Evolutionary conservation across 1,140 invertebrate species (phyloP).

Genomic region (Harlomillsia oculata): DNA sequence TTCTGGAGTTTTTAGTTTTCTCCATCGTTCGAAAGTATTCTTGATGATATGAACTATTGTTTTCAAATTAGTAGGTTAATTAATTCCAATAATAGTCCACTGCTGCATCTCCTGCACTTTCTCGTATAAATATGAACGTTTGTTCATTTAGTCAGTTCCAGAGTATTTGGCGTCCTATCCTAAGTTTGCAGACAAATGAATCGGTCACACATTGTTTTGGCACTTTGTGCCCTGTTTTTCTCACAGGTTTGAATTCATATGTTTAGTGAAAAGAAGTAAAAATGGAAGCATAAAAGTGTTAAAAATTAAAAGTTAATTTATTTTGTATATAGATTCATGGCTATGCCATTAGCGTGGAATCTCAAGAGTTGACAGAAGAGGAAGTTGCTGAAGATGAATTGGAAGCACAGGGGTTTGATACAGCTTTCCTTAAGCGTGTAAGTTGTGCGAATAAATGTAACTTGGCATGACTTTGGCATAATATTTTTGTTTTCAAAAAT

Average conservation of each 20-base stretch:
- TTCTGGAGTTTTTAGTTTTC: no score
- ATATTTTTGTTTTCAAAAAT: not conserved
- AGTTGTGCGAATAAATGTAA: not conserved
- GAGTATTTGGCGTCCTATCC: no score
- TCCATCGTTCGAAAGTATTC: not conserved
- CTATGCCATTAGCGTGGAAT: no score
- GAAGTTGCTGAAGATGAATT: not conserved
- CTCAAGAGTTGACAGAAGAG: not conserved
- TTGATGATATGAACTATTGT: not conserved
- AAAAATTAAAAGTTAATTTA: not conserved
- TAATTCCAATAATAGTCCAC: not conserved
- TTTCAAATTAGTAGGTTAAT: not conserved
- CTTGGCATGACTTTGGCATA: not conserved
- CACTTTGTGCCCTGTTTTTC: not conserved
- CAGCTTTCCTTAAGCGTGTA: not conserved
- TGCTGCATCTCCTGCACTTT: not conserved
- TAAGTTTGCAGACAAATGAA: no score
- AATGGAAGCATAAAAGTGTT: not conserved
- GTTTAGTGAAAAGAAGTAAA: not conserved
- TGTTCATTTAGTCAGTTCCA: not conserved
- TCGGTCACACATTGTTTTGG: not conserved
- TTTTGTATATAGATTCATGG: not conserved
- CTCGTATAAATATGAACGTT: not conserved
- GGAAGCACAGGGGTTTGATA: not conserved
- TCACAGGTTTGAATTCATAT: not conserved